Conservation (phyloP, 2,888 invertebrate genomes). For the Heliconius charithonia region DNA sequence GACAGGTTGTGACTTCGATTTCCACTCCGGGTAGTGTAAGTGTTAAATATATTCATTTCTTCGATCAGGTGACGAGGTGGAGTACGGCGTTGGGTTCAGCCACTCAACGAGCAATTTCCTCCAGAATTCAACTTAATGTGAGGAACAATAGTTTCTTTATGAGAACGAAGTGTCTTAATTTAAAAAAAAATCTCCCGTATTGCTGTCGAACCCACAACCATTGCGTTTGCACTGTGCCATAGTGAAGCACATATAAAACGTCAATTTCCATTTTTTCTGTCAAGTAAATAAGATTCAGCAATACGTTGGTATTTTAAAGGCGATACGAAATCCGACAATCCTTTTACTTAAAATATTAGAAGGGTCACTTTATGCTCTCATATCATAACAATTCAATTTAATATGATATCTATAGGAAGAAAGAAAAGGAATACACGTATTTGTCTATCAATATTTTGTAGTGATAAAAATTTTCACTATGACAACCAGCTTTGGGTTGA, state of each 20-base stretch:
- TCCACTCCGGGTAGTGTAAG: no score
- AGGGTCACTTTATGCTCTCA: constrained; percentile 18
- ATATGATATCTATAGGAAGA: background rate
- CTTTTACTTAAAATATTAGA: constrained; percentile 18
- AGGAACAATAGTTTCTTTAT: no score
- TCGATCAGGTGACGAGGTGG: no score
- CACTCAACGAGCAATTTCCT: no score
- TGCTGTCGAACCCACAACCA: background rate
- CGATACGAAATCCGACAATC: constrained; percentile 9
- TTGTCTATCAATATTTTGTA: background rate
- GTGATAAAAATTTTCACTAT: background rate
- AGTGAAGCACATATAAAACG: background rate
- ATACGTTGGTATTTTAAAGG: constrained; percentile 15
- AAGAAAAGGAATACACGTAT: background rate
- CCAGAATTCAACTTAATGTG: no score
- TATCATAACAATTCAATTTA: constrained; percentile 14
- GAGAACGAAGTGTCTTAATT: no score
- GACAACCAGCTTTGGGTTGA: background rate
- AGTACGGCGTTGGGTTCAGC: no score
- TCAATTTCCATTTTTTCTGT: background rate
- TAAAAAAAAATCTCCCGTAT: background rate
- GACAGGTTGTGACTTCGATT: no score
- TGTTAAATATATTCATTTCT: no score
- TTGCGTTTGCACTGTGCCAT: background rate
- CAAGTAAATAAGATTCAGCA: constrained; percentile 1